Conservation (phyloP, 2,113 vertebrate species). For the Cephalopholis sonnerati region DNA sequence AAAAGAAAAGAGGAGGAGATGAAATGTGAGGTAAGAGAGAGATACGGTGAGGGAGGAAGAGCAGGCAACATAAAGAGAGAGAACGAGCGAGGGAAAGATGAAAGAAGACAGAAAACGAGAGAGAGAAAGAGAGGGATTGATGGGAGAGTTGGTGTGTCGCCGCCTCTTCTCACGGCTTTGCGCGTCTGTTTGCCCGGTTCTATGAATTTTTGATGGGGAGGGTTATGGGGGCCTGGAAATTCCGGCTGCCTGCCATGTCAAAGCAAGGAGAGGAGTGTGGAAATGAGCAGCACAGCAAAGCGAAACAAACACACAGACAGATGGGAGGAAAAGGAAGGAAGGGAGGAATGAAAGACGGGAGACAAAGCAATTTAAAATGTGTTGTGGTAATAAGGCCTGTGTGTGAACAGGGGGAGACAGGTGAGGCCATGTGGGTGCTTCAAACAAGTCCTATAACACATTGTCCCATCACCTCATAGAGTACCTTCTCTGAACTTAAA, state of each 20-base stretch:
- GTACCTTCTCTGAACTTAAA: not conserved
- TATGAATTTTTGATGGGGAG: slow-evolving; percentile 81
- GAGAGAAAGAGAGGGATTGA: slow-evolving; percentile 60
- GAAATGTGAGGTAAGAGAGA: slow-evolving; percentile 66
- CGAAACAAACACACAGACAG: slow-evolving; percentile 50
- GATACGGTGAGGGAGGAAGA: slow-evolving; percentile 57
- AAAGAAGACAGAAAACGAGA: slow-evolving; percentile 71
- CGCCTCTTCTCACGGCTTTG: slow-evolving; percentile 45
- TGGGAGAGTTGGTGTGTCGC: slow-evolving; percentile 49
- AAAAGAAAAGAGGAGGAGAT: slow-evolving; percentile 32
- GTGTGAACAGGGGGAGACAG: slow-evolving; percentile 19
- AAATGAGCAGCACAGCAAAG: slow-evolving; percentile 71
- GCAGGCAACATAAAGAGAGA: slow-evolving; percentile 53
- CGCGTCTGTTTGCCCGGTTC: slow-evolving; percentile 64
- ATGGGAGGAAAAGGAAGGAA: slow-evolving; percentile 15
- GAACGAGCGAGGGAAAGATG: slow-evolving; percentile 61
- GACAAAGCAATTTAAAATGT: slow-evolving; percentile 56
- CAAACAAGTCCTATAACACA: slow-evolving; percentile 12
- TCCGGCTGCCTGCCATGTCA: slow-evolving; percentile 74
- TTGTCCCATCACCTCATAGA: not conserved
- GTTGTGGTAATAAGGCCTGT: slow-evolving; percentile 64
- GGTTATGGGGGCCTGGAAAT: slow-evolving; percentile 67
- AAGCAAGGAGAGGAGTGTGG: slow-evolving; percentile 56
- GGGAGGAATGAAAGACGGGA: slow-evolving; percentile 17
- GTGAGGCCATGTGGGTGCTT: slow-evolving; percentile 7